Conservation (phyloP, 2,888 invertebrate genomes). For the Andrena hattorfiana region DNA sequence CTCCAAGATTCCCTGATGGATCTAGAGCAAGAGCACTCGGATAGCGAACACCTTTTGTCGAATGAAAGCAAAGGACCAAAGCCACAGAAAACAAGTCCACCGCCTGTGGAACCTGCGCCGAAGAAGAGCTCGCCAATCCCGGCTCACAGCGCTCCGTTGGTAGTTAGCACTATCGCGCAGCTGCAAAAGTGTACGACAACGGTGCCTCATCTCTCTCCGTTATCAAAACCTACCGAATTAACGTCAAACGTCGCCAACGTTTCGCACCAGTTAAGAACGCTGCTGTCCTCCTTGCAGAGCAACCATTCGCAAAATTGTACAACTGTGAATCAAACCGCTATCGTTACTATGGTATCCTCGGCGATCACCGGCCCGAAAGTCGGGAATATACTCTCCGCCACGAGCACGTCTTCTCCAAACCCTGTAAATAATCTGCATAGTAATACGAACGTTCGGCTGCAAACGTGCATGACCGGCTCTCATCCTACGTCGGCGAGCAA, state of each 20-base stretch:
- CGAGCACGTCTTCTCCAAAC: conserved; percentile 77
- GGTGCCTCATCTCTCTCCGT: conserved; percentile 89
- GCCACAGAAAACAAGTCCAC: conserved; percentile 47
- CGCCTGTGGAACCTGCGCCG: conserved; percentile 38
- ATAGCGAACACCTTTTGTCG: conserved; percentile 58
- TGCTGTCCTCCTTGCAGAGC: conserved; percentile 89
- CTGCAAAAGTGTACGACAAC: conserved; percentile 84
- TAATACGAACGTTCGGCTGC: conserved; percentile 66
- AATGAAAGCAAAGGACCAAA: conserved; percentile 61
- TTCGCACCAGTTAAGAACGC: conserved; percentile 89
- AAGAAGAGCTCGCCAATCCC: conserved; percentile 69
- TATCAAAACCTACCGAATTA: conserved; percentile 90
- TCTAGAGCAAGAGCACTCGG: conserved; percentile 69
- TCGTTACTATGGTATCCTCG: conserved; percentile 85
- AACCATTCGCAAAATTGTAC: conserved; percentile 84
- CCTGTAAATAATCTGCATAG: conserved; percentile 68
- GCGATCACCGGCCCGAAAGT: conserved; percentile 85
- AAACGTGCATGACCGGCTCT: conserved; percentile 56
- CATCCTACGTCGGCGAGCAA: conserved; percentile 55
- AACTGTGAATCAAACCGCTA: conserved; percentile 85
- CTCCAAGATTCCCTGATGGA: conserved; percentile 82
- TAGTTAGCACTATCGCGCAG: conserved; percentile 78
- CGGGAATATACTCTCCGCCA: conserved; percentile 78
- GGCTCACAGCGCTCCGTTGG: conserved; percentile 74
- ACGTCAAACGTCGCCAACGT: conserved; percentile 91